Percentiles rank a stretch among this genome's conserved stretches.
phyloP scores from a whole-genome alignment of 2,113 vertebrate species.

The Gobius niger region DNA sequence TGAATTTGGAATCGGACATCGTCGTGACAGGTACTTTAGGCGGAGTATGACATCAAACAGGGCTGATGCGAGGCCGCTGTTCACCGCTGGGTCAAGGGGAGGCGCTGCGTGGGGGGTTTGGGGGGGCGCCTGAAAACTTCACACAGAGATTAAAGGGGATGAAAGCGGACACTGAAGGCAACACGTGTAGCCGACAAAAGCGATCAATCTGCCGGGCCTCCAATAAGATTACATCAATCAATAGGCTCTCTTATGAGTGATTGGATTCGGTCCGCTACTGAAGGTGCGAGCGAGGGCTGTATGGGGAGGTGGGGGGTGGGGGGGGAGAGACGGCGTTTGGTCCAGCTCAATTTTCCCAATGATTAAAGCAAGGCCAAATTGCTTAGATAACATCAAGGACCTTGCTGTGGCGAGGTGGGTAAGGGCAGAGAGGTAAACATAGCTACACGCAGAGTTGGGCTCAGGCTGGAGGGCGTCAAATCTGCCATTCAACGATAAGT shows the following conservation, averaged over 20 bases:
- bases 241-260: constrained; percentile 82
- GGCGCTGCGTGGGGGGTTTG: neutral
- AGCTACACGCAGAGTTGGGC: no score
- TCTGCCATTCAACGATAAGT: no score
- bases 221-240: constrained; percentile 86
- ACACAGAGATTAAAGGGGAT: constrained; percentile 75
- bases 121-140: constrained; percentile 47
- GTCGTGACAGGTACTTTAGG: constrained; percentile 34
- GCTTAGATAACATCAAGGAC: constrained; percentile 82
- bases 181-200: constrained; percentile 80
- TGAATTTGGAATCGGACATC: neutral
- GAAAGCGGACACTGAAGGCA: constrained; percentile 74
- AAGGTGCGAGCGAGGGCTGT: constrained; percentile 17
- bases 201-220: constrained; percentile 76
- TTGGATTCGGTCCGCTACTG: constrained; percentile 77
- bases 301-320: constrained; percentile 23
- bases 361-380: constrained; percentile 84
- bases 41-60: constrained; percentile 42
- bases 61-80: constrained; percentile 30
- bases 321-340: constrained; percentile 33
- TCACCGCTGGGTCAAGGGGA: neutral
- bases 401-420: constrained; percentile 74
- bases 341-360: constrained; percentile 79
- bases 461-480: no score
- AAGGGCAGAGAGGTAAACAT: constrained; percentile 69